Conservation (phyloP, 1,140 invertebrate species). For the Cataglyphis hispanica region DNA sequence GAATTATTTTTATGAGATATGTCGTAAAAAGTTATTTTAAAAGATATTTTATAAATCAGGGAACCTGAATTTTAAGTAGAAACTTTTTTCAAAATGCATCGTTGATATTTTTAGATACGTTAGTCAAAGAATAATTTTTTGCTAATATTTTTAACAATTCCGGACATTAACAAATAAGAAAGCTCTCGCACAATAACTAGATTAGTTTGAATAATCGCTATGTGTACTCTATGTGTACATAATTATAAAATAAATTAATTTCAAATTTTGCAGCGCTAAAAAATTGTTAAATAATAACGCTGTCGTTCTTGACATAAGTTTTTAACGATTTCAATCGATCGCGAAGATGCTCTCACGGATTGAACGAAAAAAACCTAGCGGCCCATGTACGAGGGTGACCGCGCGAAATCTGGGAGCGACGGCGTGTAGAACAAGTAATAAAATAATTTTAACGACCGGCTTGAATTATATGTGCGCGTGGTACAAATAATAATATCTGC, state of each 20-base stretch:
- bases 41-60: not conserved
- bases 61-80: not conserved
- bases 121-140: not conserved
- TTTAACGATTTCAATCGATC: slow-evolving; percentile 14
- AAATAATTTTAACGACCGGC: slow-evolving; percentile 85
- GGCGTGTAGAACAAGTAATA: slow-evolving; percentile 84
- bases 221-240: not conserved
- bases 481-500: slow-evolving; percentile 85
- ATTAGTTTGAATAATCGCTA: not conserved
- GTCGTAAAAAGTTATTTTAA: not conserved
- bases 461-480: slow-evolving; percentile 84
- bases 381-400: slow-evolving; percentile 51
- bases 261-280: too few relatives aligned
- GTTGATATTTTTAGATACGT: too few relatives aligned
- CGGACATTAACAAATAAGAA: not conserved
- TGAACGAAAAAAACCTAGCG: not conserved
- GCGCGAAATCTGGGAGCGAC: slow-evolving; percentile 73
- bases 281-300: too few relatives aligned
- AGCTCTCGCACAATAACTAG: not conserved
- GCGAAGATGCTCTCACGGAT: slow-evolving; percentile 7
- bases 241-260: not conserved
- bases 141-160: not conserved
- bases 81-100: not conserved
- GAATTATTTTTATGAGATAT: not conserved
- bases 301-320: not conserved